Base-by-base conservation (phyloP, 2,888 invertebrate genomes). In the Pandemis cinnamomeana region DNA sequence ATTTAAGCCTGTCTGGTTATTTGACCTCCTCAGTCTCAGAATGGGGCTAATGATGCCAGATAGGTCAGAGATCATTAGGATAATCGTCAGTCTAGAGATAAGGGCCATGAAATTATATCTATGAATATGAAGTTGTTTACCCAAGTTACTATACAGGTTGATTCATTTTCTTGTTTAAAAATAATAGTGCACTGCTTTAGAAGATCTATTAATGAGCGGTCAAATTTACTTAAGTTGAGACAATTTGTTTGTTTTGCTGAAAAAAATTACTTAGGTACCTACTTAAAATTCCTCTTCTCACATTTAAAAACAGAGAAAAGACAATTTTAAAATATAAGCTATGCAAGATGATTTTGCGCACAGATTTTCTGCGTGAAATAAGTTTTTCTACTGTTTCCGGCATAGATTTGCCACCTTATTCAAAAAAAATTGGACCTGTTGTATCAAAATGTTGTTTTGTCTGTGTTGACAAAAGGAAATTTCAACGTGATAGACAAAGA, bases 31-130 rank as follows among this genome's bases (percentile, higher is more conserved):
- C 13, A 66, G 42, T 20, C 51, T 58, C 55, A 46, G 63, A 55
- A 27, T 5, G 27, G 61, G 69, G 68, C 64, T 72, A 72, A 64
- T 64, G 72, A 60, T 48, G 58, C 58, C 64, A 69, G 63, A 69
- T 69, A 68, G 72, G 68, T 63, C 72, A 64, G 46, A 63, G 72
- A 51, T 69, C 72, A 63, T 72, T 69, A 72, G 68, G 63, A 64
- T 60, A 68, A 72, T 69, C 64, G 69, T 58, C 58, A 64, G 69
- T 72, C 64, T 72, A n/a, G 2, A 58, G 69, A 58, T 48, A 58
- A 68, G 58, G 62, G 68, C 55, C 61, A 72, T 53, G 55, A 67
- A 72, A 67, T 46, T 62, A 63, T 64, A 64, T 7, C 68, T 68
- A 13, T 20, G 20, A 6, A 55, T 27, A 51, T 36, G 44, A 48